A percentile compares a stretch with the other conserved stretches of the same genome.
Evolutionary conservation across 2,888 invertebrate genomes (phyloP).

Genomic region (Blastobasis adustella): DNA sequence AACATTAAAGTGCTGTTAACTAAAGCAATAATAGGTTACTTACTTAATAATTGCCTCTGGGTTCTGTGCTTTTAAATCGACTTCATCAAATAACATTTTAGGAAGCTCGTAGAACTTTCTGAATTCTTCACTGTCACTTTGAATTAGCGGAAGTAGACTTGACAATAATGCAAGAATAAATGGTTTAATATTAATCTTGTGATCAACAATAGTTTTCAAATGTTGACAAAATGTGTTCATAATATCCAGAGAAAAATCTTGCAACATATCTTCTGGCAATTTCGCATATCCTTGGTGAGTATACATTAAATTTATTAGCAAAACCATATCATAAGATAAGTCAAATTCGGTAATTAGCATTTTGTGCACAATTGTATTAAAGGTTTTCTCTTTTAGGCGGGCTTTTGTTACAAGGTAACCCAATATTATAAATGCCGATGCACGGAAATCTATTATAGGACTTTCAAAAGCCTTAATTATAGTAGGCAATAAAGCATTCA

Average conservation of each 20-base stretch:
- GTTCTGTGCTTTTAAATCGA: constrained; percentile 73
- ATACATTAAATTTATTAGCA: constrained; percentile 81
- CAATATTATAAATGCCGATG: constrained; percentile 83
- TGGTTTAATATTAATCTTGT: constrained; percentile 71
- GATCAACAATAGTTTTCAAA: constrained; percentile 69
- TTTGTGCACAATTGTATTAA: constrained; percentile 75
- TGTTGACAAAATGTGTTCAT: constrained; percentile 50
- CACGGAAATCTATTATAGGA: constrained; percentile 79
- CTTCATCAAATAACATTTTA: constrained; percentile 71
- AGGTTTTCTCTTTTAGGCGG: constrained; percentile 75
- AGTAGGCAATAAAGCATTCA: constrained; percentile 81
- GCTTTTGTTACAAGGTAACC: constrained; percentile 81
- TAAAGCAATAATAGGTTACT: constrained; percentile 23
- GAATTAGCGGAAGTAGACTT: constrained; percentile 64
- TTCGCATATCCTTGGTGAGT: constrained; percentile 75
- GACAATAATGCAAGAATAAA: constrained; percentile 75
- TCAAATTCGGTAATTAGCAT: constrained; percentile 51
- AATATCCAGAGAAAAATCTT: constrained; percentile 52
- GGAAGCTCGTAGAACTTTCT: constrained; percentile 69
- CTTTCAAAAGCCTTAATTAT: constrained; percentile 83
- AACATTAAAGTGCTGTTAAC: too few relatives aligned
- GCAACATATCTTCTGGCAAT: constrained; percentile 70
- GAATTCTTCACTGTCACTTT: constrained; percentile 61
- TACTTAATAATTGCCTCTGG: constrained; percentile 76
- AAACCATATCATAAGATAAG: constrained; percentile 73